Percentiles rank a stretch among this genome's conserved stretches.
Conservation (phyloP, 2,797 vertebrate genomes). For the Tauraco hartlaubi region DNA sequence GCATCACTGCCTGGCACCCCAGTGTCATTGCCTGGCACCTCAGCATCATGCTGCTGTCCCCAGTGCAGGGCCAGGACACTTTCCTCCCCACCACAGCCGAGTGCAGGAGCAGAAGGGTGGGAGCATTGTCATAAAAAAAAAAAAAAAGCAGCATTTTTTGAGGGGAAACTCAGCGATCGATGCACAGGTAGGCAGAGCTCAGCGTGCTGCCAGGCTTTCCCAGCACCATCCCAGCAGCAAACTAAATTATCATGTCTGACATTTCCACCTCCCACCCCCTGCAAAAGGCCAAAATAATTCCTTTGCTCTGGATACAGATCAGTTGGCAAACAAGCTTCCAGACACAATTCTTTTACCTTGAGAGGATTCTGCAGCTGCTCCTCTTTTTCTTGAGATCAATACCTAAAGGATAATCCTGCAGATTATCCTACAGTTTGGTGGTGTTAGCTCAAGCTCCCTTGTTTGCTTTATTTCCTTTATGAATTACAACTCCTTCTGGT, state of each 20-base stretch:
- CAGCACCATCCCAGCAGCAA: background rate
- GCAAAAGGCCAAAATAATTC: constrained; percentile 48
- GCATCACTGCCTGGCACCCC: background rate
- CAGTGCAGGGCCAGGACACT: rapidly evolving
- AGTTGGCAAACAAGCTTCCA: constrained; percentile 49
- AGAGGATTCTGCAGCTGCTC: constrained; percentile 64
- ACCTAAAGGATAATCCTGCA: constrained; percentile 59
- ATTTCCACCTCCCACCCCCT: background rate
- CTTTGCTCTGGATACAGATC: constrained; percentile 49
- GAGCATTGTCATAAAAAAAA: rapidly evolving
- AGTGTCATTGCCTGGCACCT: background rate
- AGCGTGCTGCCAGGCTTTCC: background rate
- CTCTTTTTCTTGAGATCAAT: constrained; percentile 52
- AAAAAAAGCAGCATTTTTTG: background rate
- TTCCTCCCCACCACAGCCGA: rapidly evolving
- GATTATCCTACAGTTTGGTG: constrained; percentile 40
- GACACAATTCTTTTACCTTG: constrained; percentile 46
- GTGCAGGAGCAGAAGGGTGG: rapidly evolving
- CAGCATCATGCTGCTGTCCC: rapidly evolving
- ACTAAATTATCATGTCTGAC: constrained; percentile 17
- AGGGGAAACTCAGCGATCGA: rapidly evolving
- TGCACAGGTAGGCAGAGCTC: background rate
- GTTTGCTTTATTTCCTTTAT: constrained; percentile 31
- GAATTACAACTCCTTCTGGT: constrained; percentile 30
- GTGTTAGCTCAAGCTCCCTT: background rate